A percentile compares a stretch with the other conserved stretches of the same genome.
phyloP scores from a whole-genome alignment of 2,888 invertebrate species.

The Agonopterix arenella region DNA sequence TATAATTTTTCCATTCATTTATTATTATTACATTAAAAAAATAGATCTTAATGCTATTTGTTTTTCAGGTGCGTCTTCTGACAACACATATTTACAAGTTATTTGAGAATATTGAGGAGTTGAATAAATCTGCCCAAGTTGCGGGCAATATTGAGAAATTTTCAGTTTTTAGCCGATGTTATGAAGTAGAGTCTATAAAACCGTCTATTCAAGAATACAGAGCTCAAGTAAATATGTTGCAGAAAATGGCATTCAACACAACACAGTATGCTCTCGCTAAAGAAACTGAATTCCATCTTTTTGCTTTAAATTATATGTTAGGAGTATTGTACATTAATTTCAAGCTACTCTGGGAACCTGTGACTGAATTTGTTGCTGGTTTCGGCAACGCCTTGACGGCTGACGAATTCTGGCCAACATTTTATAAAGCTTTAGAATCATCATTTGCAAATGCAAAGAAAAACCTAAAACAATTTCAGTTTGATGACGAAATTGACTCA shows the following conservation, averaged over 20 bases:
- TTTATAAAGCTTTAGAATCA: conserved; percentile 75
- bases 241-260: conserved; percentile 82
- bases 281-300: conserved; percentile 76
- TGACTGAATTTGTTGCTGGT: conserved; percentile 83
- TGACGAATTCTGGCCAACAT: conserved; percentile 85
- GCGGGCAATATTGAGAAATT: conserved; percentile 59
- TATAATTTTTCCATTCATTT: background rate
- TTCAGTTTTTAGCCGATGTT: conserved; percentile 81
- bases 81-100: conserved; percentile 85
- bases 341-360: conserved; percentile 91
- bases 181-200: conserved; percentile 82
- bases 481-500: conserved; percentile 50
- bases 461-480: conserved; percentile 45
- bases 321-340: conserved; percentile 92
- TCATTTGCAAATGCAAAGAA: conserved; percentile 64
- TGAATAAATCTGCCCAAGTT: conserved; percentile 50
- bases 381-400: conserved; percentile 80
- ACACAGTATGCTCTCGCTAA: conserved; percentile 75
- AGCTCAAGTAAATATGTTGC: conserved; percentile 83
- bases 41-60: background rate
- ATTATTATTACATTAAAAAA: background rate
- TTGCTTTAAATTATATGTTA: conserved; percentile 86
- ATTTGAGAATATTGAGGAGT: conserved; percentile 76
- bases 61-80: conserved; percentile 78
- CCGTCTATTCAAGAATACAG: conserved; percentile 88